A percentile compares a stretch with the other conserved stretches of the same genome.
phyloP scores from a whole-genome alignment of 2,888 invertebrate species.

The Sepioteuthis lessoniana region DNA sequence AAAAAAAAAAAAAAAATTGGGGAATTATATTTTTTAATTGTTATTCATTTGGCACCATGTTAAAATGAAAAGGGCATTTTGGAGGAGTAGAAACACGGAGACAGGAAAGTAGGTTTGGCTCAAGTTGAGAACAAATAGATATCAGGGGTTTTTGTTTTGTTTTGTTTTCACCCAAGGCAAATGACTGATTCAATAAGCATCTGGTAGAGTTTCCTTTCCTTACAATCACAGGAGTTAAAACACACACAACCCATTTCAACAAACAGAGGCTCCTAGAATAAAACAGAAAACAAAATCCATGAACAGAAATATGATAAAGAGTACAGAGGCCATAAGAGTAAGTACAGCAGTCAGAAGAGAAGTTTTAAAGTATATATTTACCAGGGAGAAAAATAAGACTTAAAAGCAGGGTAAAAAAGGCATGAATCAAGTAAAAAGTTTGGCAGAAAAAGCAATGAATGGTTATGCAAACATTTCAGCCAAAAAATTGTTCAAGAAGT shows the following conservation, averaged over 20 bases:
- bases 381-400: not conserved
- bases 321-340: not conserved
- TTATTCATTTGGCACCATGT: not conserved
- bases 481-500: not conserved
- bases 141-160: not conserved
- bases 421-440: not conserved
- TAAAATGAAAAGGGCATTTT: not conserved
- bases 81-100: not conserved
- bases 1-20: too few relatives aligned
- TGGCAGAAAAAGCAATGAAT: not conserved
- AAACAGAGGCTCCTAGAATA: conserved; percentile 2
- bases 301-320: not conserved
- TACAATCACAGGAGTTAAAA: not conserved
- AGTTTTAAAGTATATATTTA: not conserved
- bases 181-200: not conserved
- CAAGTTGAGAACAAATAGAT: not conserved
- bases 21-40: too few relatives aligned
- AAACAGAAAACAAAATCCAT: conserved; percentile 33
- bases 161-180: not conserved
- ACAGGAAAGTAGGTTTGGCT: not conserved
- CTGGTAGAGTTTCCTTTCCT: conserved; percentile 16
- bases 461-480: not conserved
- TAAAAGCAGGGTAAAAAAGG: not conserved
- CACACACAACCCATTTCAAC: conserved; percentile 20
- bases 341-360: too few relatives aligned